These are phyloP conservation scores for Papilio polytes DNA, from an alignment of 1,140 invertebrate species.

Conservation along the genomic window DNA sequence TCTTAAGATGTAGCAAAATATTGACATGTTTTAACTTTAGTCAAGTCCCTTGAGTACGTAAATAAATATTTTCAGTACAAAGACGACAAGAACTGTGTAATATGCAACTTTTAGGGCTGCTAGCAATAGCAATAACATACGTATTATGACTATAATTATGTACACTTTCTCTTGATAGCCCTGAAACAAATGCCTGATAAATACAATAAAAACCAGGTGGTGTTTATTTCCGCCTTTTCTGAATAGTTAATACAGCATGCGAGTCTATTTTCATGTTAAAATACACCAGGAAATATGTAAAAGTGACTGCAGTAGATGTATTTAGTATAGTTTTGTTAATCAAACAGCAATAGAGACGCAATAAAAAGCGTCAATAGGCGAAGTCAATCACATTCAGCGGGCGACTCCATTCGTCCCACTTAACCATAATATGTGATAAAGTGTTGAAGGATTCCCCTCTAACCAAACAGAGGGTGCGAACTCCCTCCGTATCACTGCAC, in stretches of 20 bases:
- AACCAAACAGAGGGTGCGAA: slow-evolving; percentile 56
- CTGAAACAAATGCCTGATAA: no score
- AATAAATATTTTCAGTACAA: neutral
- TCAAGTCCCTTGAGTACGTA: neutral
- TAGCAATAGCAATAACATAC: no score
- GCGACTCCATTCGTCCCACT: slow-evolving; percentile 45
- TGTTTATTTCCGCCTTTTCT: no score
- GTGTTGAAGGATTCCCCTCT: slow-evolving; percentile 53
- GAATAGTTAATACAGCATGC: no score
- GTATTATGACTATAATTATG: no score
- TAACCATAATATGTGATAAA: slow-evolving; percentile 59
- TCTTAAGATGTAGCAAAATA: neutral
- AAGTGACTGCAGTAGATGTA: neutral
- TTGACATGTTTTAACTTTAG: slow-evolving; percentile 8
- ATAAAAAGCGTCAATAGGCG: slow-evolving; percentile 31
- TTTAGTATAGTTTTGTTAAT: neutral
- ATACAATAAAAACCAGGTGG: no score
- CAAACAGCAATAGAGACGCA: neutral
- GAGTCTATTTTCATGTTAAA: no score
- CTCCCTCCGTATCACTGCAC: slow-evolving; percentile 43
- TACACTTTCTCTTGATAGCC: no score
- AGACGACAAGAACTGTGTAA: neutral
- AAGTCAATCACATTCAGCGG: slow-evolving; percentile 58
- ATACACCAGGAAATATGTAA: no score
- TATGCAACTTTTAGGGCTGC: no score